Evolutionary conservation across 2,113 vertebrate genomes (phyloP), one percentile per base, ranked within the genome.

Genomic region (Muscicapa adusta): DNA sequence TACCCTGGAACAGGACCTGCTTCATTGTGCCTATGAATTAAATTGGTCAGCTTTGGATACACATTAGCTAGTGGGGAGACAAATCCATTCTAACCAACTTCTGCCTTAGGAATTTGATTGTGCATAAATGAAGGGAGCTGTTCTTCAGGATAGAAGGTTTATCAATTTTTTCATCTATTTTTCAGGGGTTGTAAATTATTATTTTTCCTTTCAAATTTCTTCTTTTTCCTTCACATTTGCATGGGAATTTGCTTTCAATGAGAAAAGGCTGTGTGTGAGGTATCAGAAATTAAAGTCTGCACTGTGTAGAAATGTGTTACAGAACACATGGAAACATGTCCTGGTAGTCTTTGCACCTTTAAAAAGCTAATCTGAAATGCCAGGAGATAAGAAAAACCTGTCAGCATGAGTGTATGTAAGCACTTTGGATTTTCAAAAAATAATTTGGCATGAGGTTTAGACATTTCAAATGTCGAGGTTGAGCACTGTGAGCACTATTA

Each of bases 331-430:
- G 22, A 91, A 91, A 28, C 25, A 31, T 54, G 25, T 60, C 50
- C 38, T 63, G 15, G 14, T 91, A 63, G 34, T 53, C 63, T 72
- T 89, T 62, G 31, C 57, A 61, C 42, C 74, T 94, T 93, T 85
- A 89, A 90, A 90, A 86, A 78, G 38, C 50, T 89, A 75, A 86
- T 67, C 56, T 79, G 56, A 77, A 91, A 75, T 84, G 75, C 71
- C 94, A 93, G 56, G 53, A 94, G 76, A 78, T 70, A 84, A 94
- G 93, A 61, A 78, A 75, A n/a, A 94, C 58, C 50, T 93, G 60
- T 94, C 36, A 42, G 47, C 71, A 20, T 61, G 81, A 85, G 54
- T 38, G 25, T 68, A 34, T 79, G 79, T 53, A 73, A 50, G 40
- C 70, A 76, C 50, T 89, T 88, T 42, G 25, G 73, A 63, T 85